A percentile compares a stretch with the other conserved stretches of the same genome.
Evolutionary conservation across 2,113 vertebrate genomes (phyloP).

Genomic region (Saccopteryx leptura): DNA sequence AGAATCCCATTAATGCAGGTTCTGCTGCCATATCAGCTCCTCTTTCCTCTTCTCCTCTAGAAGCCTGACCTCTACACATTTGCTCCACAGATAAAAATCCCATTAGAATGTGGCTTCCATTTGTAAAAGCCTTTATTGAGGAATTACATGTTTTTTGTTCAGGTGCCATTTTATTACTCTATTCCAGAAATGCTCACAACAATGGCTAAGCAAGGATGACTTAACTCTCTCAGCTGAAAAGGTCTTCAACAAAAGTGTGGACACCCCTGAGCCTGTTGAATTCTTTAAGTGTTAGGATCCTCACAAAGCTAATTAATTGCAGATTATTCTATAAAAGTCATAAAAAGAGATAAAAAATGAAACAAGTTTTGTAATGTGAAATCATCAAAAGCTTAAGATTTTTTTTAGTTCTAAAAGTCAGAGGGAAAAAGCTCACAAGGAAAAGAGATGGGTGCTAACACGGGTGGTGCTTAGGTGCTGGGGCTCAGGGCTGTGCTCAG

Average conservation of each 20-base stretch:
- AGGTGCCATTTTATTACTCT: slow-evolving; percentile 36
- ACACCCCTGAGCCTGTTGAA: neutral
- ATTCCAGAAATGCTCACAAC: neutral
- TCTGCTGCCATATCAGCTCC: neutral
- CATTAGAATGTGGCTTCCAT: neutral
- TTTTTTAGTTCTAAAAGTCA: slow-evolving; percentile 15
- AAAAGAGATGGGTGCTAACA: neutral
- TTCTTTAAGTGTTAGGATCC: slow-evolving; percentile 52
- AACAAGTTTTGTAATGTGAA: slow-evolving; percentile 10
- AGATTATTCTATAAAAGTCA: neutral
- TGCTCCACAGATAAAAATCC: neutral
- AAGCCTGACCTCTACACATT: slow-evolving; percentile 12
- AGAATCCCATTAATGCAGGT: slow-evolving; percentile 40
- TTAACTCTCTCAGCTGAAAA: neutral
- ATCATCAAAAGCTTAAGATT: neutral
- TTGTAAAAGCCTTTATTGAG: slow-evolving; percentile 27
- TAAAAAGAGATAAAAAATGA: neutral
- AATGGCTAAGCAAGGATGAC: neutral
- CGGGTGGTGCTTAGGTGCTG: rapidly evolving
- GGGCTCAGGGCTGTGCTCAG: too few species aligned
- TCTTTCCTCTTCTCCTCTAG: slow-evolving; percentile 30
- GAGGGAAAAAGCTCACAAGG: neutral
- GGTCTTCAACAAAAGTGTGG: slow-evolving; percentile 11
- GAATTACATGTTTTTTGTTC: neutral
- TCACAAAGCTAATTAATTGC: neutral